Percentiles rank a stretch among this genome's conserved stretches.
Conservation (phyloP, 1,140 invertebrate genomes). For the Medauroidea extradentata region DNA sequence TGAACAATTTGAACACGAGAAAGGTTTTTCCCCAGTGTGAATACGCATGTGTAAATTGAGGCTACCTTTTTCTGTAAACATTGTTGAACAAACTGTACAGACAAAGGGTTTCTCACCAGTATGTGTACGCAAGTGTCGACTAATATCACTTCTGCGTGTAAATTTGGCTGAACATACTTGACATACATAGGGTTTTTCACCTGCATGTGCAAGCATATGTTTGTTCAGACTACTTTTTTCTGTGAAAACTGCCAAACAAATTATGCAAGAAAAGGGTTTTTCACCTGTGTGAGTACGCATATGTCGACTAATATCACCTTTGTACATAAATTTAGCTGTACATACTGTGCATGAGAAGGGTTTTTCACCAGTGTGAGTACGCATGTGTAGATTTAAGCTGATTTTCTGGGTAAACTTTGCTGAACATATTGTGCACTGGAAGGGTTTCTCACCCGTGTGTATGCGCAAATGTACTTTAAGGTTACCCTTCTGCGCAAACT, state of each 20-base stretch:
- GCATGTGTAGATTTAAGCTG: too few species aligned
- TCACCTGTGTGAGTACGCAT: too few species aligned
- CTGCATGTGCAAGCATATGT: constrained; percentile 12
- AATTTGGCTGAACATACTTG: constrained; percentile 12
- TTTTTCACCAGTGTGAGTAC: too few species aligned
- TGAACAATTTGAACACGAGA: background rate
- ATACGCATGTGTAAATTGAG: constrained; percentile 38
- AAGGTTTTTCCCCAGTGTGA: constrained; percentile 36
- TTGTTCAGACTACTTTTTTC: too few species aligned
- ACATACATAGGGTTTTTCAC: constrained; percentile 15
- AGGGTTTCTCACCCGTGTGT: constrained; percentile 11
- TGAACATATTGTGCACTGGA: constrained; percentile 3
- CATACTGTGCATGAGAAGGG: too few species aligned
- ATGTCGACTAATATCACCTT: too few species aligned
- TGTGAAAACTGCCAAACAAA: too few species aligned
- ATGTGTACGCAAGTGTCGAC: constrained; percentile 38
- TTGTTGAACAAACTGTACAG: constrained; percentile 67
- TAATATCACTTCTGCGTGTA: constrained; percentile 10
- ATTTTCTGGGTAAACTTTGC: background rate
- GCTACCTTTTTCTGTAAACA: constrained; percentile 19
- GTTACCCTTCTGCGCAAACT: background rate
- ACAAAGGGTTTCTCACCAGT: constrained; percentile 71
- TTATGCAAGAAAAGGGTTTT: too few species aligned
- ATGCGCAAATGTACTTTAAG: constrained; percentile 1
- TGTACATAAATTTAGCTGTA: too few species aligned